Evolutionary conservation across 2,888 invertebrate genomes (phyloP).

Genomic region (Drosophila basisetae): DNA sequence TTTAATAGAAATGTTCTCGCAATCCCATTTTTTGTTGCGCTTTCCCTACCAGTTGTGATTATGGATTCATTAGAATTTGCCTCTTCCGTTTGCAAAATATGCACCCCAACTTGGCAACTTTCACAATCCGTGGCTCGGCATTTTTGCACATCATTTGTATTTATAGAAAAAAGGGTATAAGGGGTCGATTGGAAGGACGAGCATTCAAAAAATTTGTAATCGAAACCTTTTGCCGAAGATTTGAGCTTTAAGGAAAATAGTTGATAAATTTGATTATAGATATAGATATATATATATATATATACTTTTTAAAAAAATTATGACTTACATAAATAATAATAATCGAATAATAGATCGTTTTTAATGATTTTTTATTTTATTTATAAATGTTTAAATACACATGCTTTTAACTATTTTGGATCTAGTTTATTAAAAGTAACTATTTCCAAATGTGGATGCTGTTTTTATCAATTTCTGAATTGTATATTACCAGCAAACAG

Average conservation of each 20-base stretch:
- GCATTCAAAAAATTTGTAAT: neutral
- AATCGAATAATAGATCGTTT: neutral
- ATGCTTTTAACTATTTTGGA: neutral
- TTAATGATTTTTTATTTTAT: neutral
- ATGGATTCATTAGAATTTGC: conserved; percentile 46
- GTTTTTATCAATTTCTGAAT: neutral
- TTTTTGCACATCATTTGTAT: conserved; percentile 5
- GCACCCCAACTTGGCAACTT: conserved; percentile 39
- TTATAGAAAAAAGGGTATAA: neutral
- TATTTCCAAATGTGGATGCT: neutral
- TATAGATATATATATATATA: too few species aligned
- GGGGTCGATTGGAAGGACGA: neutral
- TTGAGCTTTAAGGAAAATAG: neutral
- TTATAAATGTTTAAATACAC: neutral
- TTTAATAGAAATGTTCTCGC: conserved; percentile 8
- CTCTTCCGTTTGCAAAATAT: conserved; percentile 22
- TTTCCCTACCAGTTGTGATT: conserved; percentile 34
- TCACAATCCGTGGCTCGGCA: conserved; percentile 4
- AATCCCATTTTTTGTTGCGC: neutral
- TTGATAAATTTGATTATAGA: neutral
- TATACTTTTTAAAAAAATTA: neutral
- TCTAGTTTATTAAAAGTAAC: rapidly evolving
- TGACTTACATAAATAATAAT: neutral
- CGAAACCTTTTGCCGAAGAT: neutral
- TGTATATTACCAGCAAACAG: neutral